These are phyloP conservation scores for Bryconaethiops microstoma DNA, from an alignment of 2,797 vertebrate species.

Conservation along the genomic window DNA sequence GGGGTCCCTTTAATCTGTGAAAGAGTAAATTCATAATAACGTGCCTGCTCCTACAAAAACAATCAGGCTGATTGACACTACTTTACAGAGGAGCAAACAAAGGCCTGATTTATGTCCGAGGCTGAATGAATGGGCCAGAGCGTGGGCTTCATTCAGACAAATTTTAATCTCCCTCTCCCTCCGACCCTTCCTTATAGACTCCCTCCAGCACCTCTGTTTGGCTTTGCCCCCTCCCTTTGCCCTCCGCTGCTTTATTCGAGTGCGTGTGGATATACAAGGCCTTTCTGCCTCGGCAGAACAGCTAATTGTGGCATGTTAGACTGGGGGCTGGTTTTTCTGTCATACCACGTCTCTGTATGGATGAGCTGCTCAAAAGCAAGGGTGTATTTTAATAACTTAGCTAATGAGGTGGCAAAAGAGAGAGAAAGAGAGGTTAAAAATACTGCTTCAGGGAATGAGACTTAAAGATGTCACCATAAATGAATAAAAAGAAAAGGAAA, in stretches of 20 bases:
- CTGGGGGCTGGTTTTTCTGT: constrained; percentile 29
- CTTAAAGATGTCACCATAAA: neutral
- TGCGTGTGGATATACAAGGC: constrained; percentile 40
- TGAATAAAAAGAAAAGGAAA: neutral
- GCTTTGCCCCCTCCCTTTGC: constrained; percentile 7
- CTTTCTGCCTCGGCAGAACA: constrained; percentile 42
- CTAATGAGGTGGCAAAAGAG: constrained; percentile 1
- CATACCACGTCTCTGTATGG: constrained; percentile 18
- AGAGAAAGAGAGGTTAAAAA: neutral
- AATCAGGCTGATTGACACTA: constrained; percentile 66
- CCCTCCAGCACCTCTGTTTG: constrained; percentile 33
- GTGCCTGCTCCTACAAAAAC: constrained; percentile 58
- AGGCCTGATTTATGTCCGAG: constrained; percentile 61
- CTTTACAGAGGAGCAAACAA: constrained; percentile 64
- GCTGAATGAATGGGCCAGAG: constrained; percentile 59
- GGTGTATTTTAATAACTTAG: constrained; percentile 24
- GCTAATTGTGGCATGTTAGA: constrained; percentile 52
- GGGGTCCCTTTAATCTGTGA: constrained; percentile 59
- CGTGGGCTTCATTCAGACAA: constrained; percentile 63
- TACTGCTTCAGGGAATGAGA: neutral
- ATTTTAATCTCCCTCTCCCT: constrained; percentile 59
- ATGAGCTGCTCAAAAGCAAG: neutral
- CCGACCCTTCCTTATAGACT: constrained; percentile 35
- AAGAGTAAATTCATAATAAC: constrained; percentile 66
- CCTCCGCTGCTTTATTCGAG: constrained; percentile 37